A percentile compares a stretch with the other conserved stretches of the same genome.
Evolutionary conservation across 2,797 vertebrate species (phyloP).

Genomic region (Poeciliopsis presidionis): DNA sequence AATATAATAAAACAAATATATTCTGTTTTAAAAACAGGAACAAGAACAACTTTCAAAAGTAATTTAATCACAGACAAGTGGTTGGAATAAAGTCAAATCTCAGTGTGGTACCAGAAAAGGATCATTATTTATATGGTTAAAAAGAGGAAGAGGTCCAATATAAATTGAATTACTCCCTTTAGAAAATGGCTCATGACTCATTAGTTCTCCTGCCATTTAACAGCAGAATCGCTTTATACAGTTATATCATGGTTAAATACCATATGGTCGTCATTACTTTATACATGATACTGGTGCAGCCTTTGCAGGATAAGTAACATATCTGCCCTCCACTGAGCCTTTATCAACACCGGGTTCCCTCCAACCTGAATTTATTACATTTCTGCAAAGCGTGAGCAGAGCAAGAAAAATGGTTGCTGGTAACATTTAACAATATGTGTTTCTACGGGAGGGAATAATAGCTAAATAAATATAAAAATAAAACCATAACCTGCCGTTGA

Average conservation of each 20-base stretch:
- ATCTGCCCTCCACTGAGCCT: conserved; percentile 34
- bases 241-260: conserved; percentile 1
- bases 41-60: neutral
- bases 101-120: neutral
- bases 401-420: conserved; percentile 51
- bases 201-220: conserved; percentile 14
- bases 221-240: conserved; percentile 8
- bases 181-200: conserved; percentile 6
- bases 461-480: conserved; percentile 55
- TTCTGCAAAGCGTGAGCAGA: conserved; percentile 44
- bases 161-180: neutral
- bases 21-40: neutral
- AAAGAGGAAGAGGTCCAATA: neutral
- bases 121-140: neutral
- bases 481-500: conserved; percentile 46
- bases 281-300: conserved; percentile 10
- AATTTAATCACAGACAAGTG: neutral
- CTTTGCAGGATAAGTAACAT: conserved; percentile 18
- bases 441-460: conserved; percentile 46
- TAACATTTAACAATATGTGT: conserved; percentile 46
- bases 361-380: conserved; percentile 49
- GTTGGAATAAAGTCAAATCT: neutral
- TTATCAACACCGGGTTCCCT: conserved; percentile 56
- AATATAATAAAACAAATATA: neutral
- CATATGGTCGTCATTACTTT: neutral